Percentiles rank a stretch among this genome's conserved stretches.
These are phyloP conservation scores for Haliclystus octoradiatus DNA, from an alignment of 30 jellyfish, hydroid and myxozoan genomes.

Conservation along the genomic window DNA sequence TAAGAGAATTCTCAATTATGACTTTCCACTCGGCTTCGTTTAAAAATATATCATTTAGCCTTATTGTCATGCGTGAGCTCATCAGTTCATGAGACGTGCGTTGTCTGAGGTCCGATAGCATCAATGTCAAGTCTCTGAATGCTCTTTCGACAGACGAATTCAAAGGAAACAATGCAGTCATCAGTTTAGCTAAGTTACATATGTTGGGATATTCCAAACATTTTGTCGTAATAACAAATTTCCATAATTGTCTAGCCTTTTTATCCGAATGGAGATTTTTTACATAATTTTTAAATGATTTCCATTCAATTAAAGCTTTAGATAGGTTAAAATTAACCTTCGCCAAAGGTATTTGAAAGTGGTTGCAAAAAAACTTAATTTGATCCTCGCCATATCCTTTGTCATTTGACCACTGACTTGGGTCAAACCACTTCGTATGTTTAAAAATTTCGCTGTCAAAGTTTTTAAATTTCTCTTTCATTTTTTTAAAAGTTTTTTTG, in stretches of 20 bases:
- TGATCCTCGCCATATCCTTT: neutral
- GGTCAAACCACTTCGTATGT: neutral
- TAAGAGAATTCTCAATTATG: neutral
- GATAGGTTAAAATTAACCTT: neutral
- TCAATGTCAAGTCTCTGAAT: conserved; percentile 25
- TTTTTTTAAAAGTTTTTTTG: neutral
- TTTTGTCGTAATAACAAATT: neutral
- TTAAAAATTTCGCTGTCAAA: neutral
- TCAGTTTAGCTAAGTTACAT: conserved; percentile 15
- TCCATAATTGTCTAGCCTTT: conserved; percentile 14
- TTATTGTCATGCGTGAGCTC: neutral
- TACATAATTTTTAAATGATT: neutral
- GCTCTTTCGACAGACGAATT: conserved; percentile 48
- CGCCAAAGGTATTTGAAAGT: neutral
- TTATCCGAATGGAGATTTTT: neutral
- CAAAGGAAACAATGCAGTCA: conserved; percentile 33
- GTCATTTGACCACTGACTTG: neutral
- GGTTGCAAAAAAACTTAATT: neutral
- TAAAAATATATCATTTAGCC: neutral
- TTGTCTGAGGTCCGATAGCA: conserved; percentile 32
- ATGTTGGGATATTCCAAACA: conserved; percentile 27
- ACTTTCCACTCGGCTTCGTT: neutral
- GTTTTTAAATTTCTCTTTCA: no score
- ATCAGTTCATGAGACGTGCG: conserved; percentile 6
- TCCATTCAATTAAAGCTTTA: conserved; percentile 1